Base-by-base conservation (phyloP, 2,888 invertebrate species). In the Mycalesis mineus region DNA sequence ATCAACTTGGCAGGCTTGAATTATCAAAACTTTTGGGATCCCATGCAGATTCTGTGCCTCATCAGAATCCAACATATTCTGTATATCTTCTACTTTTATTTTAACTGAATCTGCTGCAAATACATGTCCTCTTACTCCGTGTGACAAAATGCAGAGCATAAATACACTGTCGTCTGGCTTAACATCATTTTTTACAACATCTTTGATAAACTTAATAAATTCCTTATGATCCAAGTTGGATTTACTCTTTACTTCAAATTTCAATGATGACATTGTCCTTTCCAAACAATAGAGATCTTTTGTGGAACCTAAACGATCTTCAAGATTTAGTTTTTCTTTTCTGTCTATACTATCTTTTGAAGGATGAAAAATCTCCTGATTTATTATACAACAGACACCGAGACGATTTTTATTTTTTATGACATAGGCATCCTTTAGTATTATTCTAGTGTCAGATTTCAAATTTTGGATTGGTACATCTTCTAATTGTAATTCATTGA, bases 1-100 rank as follows among this genome's bases (percentile, higher is more conserved):
- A 61, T 80, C 73, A n/a, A 79, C 77, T 68, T 88, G 88, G 61
- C 89, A 89, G 7, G 89, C 89, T 70, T 89, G 87, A 56, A 89
- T 67, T 52, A 89, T 80, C 13, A 89, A 64, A 2, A 89, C 68
- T 62, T 89, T 89, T 0, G 89, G 89, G 41, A 83, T 83, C 0
- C 77, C 75, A 55, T 72, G 68, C 22, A 88, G 69, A 28, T 75
- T 68, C 7, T 60, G 58, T 28, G 77, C 74, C 40, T 79, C 75
- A 57, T 83, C 76, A 11, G 81, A 79, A 67, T 87, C 87, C 33
- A 89, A 65, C 57, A 84, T 64, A 37, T 75, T 75, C 71, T 88
- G 82, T 55, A 89, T 82, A 55, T 81, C 73, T 60, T 84, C 82
- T 39, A 89, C 73, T 64, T 80, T 86, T 5, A 89, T 77, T 68